Base-by-base conservation (phyloP, 1,140 invertebrate genomes). In the Panulirus ornatus region DNA sequence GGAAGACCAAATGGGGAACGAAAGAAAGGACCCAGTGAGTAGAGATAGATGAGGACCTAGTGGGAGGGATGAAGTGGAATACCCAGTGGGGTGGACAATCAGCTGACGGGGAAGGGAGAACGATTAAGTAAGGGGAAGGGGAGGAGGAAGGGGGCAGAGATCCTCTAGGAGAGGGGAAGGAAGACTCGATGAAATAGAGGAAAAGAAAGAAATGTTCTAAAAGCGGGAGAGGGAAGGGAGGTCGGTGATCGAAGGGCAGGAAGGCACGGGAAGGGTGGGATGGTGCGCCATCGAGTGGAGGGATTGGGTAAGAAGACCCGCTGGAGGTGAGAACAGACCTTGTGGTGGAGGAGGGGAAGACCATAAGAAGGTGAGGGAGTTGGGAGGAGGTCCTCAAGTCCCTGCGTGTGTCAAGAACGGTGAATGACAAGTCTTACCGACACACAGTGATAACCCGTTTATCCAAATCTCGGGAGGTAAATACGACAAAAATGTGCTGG, bases 221-320 rank as follows among this genome's bases (percentile, higher is more conserved):
- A 5, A 81, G 42, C 22, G 78, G 30, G 40, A 81, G 40, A 81
- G 40, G 51, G 40, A 81, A 27, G 51, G 2, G 42, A 58, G 51
- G 81, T 70, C 54, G 70, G 58, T 70, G 81, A 84, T 54, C 66
- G 81, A 84, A 36, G 42, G 82, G 40, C 34, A 84, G 63, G 70
- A 36, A 84, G 82, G 70, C 42, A 44, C 40, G 47, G 76, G 47
- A 42, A 79, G 76, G 27, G 76, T 51, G 22, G 27, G 51, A 63
- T 0, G 11, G 51, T 11, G 51, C 11, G 51, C 1, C 19, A 11
- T 34, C 27, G 71, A 51, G n/a, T 51, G n/a, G n/a, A 30, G 22
- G 5, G 54, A 1, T 51, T n/a, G 19, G 8, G 11, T 19, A 36
- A 58, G 36, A n/a, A 34, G 78, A 34, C 54, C 51, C 51, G 27